These are phyloP conservation scores for Apotomis betuletana DNA, from an alignment of 2,888 invertebrate genomes.

Conservation along the genomic window DNA sequence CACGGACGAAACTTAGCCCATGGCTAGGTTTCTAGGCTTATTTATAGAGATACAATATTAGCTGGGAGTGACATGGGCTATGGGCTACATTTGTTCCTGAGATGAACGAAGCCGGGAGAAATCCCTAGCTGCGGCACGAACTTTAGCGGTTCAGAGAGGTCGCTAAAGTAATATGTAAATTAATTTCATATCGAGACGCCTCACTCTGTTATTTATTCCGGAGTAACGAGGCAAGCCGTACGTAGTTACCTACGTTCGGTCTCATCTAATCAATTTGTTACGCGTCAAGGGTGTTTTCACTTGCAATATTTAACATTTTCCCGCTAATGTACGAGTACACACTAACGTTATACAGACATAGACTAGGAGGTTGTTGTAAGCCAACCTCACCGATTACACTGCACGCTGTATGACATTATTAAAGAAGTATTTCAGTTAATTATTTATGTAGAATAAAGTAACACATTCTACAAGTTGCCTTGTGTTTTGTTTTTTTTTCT, in stretches of 20 bases:
- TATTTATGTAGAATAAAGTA: too few relatives aligned
- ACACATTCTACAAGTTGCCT: too few relatives aligned
- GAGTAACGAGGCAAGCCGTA: slow-evolving; percentile 10
- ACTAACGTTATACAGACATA: slow-evolving; percentile 4
- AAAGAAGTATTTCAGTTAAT: too few relatives aligned
- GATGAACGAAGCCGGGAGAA: too few relatives aligned
- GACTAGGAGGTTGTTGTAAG: not conserved
- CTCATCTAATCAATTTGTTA: slow-evolving; percentile 32
- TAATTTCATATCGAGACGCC: not conserved
- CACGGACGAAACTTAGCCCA: too few relatives aligned
- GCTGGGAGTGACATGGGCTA: too few relatives aligned
- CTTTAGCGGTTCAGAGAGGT: not conserved
- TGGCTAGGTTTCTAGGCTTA: too few relatives aligned
- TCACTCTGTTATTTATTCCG: slow-evolving; percentile 1
- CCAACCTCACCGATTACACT: not conserved
- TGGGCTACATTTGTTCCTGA: too few relatives aligned
- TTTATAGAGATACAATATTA: too few relatives aligned
- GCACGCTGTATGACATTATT: not conserved
- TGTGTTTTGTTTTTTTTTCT: too few relatives aligned
- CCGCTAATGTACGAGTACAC: slow-evolving; percentile 19
- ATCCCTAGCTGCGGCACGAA: too few relatives aligned
- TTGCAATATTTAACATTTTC: slow-evolving; percentile 36
- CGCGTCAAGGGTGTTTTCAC: slow-evolving; percentile 28
- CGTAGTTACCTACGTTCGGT: slow-evolving; percentile 9
- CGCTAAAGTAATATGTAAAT: not conserved